Evolutionary conservation across 2,113 vertebrate species (phyloP).

Genomic region (Hylia prasina): DNA sequence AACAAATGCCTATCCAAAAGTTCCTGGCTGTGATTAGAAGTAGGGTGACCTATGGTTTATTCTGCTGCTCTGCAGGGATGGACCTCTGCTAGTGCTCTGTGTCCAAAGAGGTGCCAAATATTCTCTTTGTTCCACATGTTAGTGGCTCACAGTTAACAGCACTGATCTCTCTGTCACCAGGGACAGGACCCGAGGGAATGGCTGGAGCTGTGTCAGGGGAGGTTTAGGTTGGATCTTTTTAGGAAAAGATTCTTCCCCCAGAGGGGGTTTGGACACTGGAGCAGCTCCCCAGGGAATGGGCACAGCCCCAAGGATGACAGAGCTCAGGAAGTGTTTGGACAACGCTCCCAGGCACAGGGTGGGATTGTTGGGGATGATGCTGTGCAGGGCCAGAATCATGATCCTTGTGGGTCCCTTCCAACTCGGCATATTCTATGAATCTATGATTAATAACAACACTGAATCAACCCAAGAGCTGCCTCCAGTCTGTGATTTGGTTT

Average conservation of each 20-base stretch:
- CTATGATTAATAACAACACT: neutral
- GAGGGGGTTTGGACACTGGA: neutral
- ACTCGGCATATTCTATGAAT: neutral
- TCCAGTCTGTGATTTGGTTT: neutral
- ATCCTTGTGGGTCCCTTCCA: neutral
- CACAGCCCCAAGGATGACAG: neutral
- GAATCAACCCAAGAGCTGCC: neutral
- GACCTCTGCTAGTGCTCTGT: neutral
- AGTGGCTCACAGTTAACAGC: neutral
- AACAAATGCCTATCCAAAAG: neutral
- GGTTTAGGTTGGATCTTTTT: neutral
- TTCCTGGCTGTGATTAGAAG: neutral
- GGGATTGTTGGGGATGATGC: neutral
- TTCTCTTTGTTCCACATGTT: neutral
- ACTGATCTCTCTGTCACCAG: neutral
- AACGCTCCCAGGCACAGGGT: accelerated
- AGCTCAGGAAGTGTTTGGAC: neutral
- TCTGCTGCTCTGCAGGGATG: neutral
- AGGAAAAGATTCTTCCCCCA: neutral
- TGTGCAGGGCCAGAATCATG: neutral
- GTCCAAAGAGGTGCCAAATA: neutral
- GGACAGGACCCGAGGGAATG: neutral
- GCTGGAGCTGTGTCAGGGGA: neutral
- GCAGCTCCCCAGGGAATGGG: neutral
- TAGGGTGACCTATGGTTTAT: neutral